Conservation (phyloP, 2,888 invertebrate genomes). For the Leucania comma region DNA sequence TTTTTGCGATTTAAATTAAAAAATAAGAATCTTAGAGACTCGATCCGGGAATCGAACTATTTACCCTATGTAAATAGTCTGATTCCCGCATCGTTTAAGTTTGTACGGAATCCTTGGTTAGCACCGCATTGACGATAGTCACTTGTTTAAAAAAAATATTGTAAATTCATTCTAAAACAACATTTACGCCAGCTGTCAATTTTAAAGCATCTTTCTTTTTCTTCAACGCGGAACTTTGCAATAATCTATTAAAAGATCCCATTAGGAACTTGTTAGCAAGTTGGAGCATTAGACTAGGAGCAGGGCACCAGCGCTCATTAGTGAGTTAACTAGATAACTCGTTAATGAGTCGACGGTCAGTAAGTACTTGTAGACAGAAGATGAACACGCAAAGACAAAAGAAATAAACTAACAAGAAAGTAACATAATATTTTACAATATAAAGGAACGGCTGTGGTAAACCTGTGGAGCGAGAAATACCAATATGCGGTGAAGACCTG, state of each 20-base stretch:
- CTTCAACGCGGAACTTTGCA: background rate
- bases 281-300: background rate
- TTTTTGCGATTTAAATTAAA: too few relatives aligned
- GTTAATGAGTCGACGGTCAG: slow-evolving; percentile 14
- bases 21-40: too few relatives aligned
- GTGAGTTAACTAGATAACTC: slow-evolving; percentile 20
- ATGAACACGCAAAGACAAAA: slow-evolving; percentile 3
- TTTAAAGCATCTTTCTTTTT: background rate
- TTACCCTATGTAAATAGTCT: too few relatives aligned
- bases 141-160: too few relatives aligned
- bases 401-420: background rate
- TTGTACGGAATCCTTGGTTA: too few relatives aligned
- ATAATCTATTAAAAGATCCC: background rate
- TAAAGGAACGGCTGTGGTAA: background rate
- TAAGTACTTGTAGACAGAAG: background rate
- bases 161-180: too few relatives aligned
- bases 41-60: too few relatives aligned
- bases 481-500: too few relatives aligned
- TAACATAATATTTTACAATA: slow-evolving; percentile 15
- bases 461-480: too few relatives aligned
- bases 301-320: slow-evolving; percentile 29
- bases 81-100: too few relatives aligned
- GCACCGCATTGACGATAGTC: too few relatives aligned
- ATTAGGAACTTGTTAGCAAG: slow-evolving; percentile 27
- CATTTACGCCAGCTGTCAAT: background rate